These are phyloP conservation scores for Drosophila sordidula DNA, from an alignment of 2,888 invertebrate genomes.

Conservation along the genomic window DNA sequence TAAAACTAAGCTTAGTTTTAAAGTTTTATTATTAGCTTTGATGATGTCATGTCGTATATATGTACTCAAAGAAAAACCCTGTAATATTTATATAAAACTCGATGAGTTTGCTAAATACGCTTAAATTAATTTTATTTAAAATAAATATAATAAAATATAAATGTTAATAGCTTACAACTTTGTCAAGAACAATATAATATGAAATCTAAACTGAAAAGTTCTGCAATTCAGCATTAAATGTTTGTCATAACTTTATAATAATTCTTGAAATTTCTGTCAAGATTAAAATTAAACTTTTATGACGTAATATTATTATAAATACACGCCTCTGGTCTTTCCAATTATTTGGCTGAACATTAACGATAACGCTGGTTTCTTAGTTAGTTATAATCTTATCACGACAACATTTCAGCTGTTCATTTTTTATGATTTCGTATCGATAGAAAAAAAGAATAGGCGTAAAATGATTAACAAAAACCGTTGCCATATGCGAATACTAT, in stretches of 20 bases:
- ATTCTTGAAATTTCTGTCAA: no score
- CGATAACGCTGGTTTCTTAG: background rate
- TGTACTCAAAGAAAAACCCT: background rate
- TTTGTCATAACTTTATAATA: no score
- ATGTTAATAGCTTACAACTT: no score
- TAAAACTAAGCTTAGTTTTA: background rate
- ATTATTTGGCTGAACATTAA: background rate
- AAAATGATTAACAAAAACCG: constrained; percentile 15
- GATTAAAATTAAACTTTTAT: background rate
- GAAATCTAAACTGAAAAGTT: no score
- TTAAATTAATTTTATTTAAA: no score
- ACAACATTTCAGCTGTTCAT: constrained; percentile 12
- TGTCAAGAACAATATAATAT: no score
- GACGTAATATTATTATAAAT: background rate
- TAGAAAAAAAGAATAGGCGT: constrained; percentile 2
- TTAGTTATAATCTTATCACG: constrained; percentile 6
- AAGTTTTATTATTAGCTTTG: background rate
- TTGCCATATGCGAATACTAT: background rate
- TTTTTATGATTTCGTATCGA: background rate
- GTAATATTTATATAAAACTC: background rate
- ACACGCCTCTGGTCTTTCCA: background rate
- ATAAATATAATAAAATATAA: no score
- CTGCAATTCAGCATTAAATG: no score
- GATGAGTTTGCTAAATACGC: no score
- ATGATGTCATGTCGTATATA: background rate